Percentiles rank a stretch among this genome's conserved stretches.
phyloP scores from a whole-genome alignment of 2,113 vertebrate genomes.

The Actinemys pallida region DNA sequence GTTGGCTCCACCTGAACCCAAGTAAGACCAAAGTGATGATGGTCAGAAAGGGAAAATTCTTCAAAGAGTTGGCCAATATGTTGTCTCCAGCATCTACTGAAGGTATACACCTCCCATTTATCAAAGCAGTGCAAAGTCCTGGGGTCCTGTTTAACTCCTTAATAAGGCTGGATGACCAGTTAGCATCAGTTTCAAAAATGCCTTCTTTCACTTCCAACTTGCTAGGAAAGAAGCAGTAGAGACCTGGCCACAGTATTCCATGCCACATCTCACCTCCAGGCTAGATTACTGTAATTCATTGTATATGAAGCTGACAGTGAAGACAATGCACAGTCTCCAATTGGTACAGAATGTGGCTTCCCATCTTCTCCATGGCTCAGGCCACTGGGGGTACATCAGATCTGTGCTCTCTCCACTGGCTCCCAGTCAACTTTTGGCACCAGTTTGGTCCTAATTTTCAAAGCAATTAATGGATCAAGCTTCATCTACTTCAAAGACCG shows the following conservation, averaged over 20 bases:
- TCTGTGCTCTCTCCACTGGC: background rate
- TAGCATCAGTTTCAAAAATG: background rate
- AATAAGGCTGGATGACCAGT: too few species aligned
- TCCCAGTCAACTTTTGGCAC: background rate
- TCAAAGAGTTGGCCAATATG: background rate
- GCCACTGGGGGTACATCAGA: background rate
- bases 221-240: background rate
- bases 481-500: background rate
- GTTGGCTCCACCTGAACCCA: background rate
- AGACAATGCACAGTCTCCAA: background rate
- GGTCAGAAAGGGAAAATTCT: background rate
- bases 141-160: background rate
- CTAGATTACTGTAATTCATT: background rate
- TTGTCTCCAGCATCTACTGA: background rate
- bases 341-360: background rate
- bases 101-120: background rate
- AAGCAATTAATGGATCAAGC: background rate
- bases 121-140: background rate
- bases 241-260: background rate
- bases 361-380: background rate
- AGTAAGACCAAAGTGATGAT: too few species aligned
- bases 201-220: background rate
- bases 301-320: background rate
- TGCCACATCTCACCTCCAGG: background rate
- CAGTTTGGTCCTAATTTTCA: background rate